A percentile compares a stretch with the other conserved stretches of the same genome.
Evolutionary conservation across 2,113 vertebrate genomes (phyloP).

Genomic region (Pygoscelis adeliae): DNA sequence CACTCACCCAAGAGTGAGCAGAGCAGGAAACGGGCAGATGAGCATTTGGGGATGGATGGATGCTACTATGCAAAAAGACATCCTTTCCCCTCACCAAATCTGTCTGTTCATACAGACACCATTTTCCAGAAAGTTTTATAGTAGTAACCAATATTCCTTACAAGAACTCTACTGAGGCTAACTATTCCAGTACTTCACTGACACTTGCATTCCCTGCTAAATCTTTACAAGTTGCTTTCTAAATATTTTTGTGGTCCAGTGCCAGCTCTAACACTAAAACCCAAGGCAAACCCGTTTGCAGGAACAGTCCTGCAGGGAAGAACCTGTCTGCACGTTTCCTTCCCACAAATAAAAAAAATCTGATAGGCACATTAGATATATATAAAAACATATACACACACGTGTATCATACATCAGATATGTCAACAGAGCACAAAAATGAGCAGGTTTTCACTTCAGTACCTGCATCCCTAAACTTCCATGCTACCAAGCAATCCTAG

Average conservation of each 20-base stretch:
- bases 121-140: neutral
- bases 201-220: neutral
- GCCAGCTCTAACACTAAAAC: neutral
- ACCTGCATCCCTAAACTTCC: neutral
- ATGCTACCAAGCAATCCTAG: neutral
- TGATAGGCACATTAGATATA: neutral
- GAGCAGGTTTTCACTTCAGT: neutral
- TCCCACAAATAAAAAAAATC: neutral
- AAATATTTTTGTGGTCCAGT: neutral
- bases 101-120: neutral
- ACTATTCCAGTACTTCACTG: neutral
- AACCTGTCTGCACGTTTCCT: neutral
- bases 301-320: neutral
- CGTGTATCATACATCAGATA: neutral
- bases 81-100: neutral
- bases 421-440: neutral
- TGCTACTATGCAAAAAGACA: neutral
- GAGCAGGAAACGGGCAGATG: neutral
- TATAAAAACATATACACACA: fast-evolving
- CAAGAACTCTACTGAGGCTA: neutral
- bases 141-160: neutral
- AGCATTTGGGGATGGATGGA: neutral
- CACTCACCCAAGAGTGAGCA: too few species aligned
- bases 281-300: neutral
- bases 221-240: neutral